phyloP scores from a whole-genome alignment of 2,888 invertebrate species.

The Heliconius cydno region DNA sequence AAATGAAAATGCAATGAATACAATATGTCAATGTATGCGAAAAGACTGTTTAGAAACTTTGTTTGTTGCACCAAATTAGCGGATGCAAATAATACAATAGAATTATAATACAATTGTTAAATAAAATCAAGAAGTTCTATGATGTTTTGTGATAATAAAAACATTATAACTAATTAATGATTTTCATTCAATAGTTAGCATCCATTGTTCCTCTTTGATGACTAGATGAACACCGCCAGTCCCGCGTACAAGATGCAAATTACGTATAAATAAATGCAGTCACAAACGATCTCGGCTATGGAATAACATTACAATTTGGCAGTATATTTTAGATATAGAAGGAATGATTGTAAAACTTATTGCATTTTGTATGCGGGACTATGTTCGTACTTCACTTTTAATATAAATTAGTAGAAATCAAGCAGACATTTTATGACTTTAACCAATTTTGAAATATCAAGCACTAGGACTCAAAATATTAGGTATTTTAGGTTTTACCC shows the following conservation, averaged over 20 bases:
- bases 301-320: constrained; percentile 29
- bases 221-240: constrained; percentile 43
- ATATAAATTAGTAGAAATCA: constrained; percentile 17
- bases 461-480: constrained; percentile 2
- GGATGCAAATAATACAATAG: no score
- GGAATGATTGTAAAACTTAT: constrained; percentile 26
- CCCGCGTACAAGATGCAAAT: constrained; percentile 31
- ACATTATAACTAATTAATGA: not conserved
- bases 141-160: not conserved
- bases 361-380: constrained; percentile 21
- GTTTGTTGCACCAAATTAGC: no score
- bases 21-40: no score
- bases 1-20: no score
- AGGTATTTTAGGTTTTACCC: not conserved
- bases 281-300: constrained; percentile 23
- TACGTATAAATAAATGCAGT: constrained; percentile 36
- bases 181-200: constrained; percentile 42
- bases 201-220: constrained; percentile 42
- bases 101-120: no score
- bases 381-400: constrained; percentile 23
- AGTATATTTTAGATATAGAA: constrained; percentile 27
- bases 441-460: constrained; percentile 18
- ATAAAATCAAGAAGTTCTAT: no score
- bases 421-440: constrained; percentile 21
- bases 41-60: no score